phyloP scores from a whole-genome alignment of 2,113 vertebrate species.

The Campylorhamphus procurvoides region DNA sequence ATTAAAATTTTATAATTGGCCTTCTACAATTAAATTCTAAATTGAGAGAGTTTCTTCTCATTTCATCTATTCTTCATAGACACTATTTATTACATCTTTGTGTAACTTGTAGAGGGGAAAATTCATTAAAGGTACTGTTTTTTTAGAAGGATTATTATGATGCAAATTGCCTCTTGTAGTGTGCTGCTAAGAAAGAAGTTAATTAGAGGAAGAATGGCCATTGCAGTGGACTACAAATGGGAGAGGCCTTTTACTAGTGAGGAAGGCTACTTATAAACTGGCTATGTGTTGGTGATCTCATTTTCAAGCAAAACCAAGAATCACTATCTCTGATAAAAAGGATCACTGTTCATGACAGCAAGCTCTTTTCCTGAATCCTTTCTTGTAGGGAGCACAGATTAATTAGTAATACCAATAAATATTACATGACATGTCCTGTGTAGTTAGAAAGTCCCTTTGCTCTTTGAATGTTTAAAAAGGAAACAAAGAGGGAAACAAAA shows the following conservation, averaged over 20 bases:
- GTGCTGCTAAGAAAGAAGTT: not conserved
- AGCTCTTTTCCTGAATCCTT: not conserved
- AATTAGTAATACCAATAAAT: not conserved
- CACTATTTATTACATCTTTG: not conserved
- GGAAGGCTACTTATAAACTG: not conserved
- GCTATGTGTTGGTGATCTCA: not conserved
- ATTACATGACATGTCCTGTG: accelerated
- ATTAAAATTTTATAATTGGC: slow-evolving; percentile 58
- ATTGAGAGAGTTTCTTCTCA: not conserved
- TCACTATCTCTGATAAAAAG: not conserved
- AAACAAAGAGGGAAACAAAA: not conserved
- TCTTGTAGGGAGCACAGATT: not conserved
- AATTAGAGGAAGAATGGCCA: not conserved
- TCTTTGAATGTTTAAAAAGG: not conserved
- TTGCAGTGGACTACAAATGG: not conserved
- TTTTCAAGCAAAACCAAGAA: not conserved
- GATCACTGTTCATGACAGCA: not conserved
- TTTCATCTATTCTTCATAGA: slow-evolving; percentile 10
- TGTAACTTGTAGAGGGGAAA: not conserved
- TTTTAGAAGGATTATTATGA: not conserved
- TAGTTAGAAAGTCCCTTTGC: not conserved
- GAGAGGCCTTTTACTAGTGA: not conserved
- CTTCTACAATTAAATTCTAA: slow-evolving; percentile 47
- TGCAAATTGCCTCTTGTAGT: not conserved
- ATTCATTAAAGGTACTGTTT: not conserved